Evolutionary conservation across 2,113 vertebrate species (phyloP).

Genomic region (Globicephala melas): DNA sequence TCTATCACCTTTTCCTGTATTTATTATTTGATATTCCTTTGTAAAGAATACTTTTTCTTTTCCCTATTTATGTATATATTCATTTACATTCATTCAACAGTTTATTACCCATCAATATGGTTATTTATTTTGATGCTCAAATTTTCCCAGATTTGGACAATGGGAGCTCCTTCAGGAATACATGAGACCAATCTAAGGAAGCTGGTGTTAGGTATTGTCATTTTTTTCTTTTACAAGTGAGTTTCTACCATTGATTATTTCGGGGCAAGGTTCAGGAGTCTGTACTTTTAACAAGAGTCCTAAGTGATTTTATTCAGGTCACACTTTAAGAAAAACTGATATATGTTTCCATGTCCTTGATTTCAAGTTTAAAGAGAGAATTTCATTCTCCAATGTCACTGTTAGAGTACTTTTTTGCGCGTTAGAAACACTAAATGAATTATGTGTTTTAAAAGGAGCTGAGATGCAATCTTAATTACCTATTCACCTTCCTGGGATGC

Average conservation of each 20-base stretch:
- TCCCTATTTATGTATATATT: not conserved
- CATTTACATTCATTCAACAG: not conserved
- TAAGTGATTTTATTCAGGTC: not conserved
- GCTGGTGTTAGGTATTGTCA: not conserved
- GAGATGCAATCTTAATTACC: not conserved
- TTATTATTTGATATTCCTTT: not conserved
- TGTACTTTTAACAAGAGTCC: not conserved
- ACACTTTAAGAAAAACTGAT: not conserved
- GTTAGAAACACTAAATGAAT: not conserved
- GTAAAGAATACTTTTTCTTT: not conserved
- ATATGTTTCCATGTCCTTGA: not conserved
- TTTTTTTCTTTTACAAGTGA: not conserved
- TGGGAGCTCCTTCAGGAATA: not conserved
- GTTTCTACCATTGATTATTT: not conserved
- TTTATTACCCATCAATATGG: not conserved
- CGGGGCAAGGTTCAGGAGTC: not conserved
- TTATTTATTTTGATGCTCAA: not conserved
- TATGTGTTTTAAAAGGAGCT: not conserved
- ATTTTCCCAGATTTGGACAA: not conserved
- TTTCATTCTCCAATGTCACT: not conserved
- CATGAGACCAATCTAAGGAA: not conserved
- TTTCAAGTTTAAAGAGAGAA: constrained; percentile 2
- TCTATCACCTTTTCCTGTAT: not conserved
- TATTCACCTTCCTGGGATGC: not conserved
- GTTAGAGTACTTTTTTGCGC: not conserved